phyloP scores from a whole-genome alignment of 2,888 invertebrate genomes.

The Sphaerophoria taeniata region DNA sequence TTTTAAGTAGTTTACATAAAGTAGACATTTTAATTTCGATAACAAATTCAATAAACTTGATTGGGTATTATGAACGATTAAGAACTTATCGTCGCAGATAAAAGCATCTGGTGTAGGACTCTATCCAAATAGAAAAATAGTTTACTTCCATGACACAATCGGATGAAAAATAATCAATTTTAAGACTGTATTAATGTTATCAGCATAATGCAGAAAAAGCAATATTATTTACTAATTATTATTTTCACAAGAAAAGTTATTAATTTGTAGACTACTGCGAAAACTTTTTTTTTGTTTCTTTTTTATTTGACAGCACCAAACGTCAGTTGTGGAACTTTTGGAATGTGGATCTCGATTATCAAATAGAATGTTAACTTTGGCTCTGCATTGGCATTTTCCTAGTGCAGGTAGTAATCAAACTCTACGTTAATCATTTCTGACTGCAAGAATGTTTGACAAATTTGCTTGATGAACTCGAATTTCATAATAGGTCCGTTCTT shows the following conservation, averaged over 20 bases:
- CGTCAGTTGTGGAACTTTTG: slow-evolving; percentile 41
- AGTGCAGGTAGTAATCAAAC: too few relatives aligned
- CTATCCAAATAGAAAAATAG: slow-evolving; percentile 34
- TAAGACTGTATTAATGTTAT: background rate
- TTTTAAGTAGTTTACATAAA: background rate
- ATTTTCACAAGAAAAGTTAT: slow-evolving; percentile 27
- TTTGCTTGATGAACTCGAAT: too few relatives aligned
- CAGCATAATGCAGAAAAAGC: background rate
- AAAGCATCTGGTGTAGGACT: slow-evolving; percentile 57
- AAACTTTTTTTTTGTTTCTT: slow-evolving; percentile 39
- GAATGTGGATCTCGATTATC: slow-evolving; percentile 30
- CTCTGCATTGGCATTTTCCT: too few relatives aligned
- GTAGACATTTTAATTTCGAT: slow-evolving; percentile 23
- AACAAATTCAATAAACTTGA: slow-evolving; percentile 33
- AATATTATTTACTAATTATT: slow-evolving; percentile 1
- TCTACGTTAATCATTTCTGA: too few relatives aligned
- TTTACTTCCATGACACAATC: slow-evolving; percentile 49
- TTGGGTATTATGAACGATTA: slow-evolving; percentile 24
- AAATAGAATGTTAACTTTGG: too few relatives aligned
- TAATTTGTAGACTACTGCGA: slow-evolving; percentile 21
- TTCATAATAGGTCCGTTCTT: too few relatives aligned
- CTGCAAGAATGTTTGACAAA: too few relatives aligned
- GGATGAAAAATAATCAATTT: background rate
- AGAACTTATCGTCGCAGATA: slow-evolving; percentile 34
- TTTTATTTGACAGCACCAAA: slow-evolving; percentile 64